Base-by-base conservation (phyloP, 2,888 invertebrate species). In the Ornithoptera alexandrae region DNA sequence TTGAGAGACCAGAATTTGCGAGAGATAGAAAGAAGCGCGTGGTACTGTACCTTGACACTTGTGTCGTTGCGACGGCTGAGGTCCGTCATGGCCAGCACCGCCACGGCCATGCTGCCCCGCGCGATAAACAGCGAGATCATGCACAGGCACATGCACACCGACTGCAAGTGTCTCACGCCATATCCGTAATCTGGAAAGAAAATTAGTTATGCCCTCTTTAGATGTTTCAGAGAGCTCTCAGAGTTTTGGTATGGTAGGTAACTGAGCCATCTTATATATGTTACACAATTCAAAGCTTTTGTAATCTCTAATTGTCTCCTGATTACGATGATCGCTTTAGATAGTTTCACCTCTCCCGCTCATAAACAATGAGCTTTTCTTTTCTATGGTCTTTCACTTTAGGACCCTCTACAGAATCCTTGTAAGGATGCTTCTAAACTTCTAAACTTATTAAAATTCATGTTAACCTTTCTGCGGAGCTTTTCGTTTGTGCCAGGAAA, bases 81-180 rank as follows among this genome's bases (percentile, higher is more conserved):
- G 58, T 81, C 78, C 0, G 85, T 84, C 89, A 93, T 92, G 42
- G 89, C 87, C 2, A 92, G 89, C 20, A 93, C 84, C 2, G 89
- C 90, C 17, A 90, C 86, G 15, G 88, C 90, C 79, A 93, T 82
- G 70, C 59, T 79, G 75, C 78, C 90, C 88, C 8, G 86, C 56
- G 71, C 92, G 87, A 46, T 90, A 82, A 53, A 77, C 72, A 15
- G 86, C 87, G 50, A 84, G 66, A 61, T 74, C 73, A 73, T 71
- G 12, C 85, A 86, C 24, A 85, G 72, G 71, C 90, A 92, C 66
- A 88, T 74, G 30, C 90, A 77, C 7, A 86, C 70, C 18, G 77
- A 75, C 77, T 92, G 90, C 8, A 87, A 58, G 70, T 92, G 90
- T 22, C 92, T 82, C 39, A 77, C 72, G 6, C 88, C 89, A 39